A percentile compares a stretch with the other conserved stretches of the same genome.
These are phyloP conservation scores for Scomber scombrus DNA, from an alignment of 2,113 vertebrate genomes.

Conservation along the genomic window DNA sequence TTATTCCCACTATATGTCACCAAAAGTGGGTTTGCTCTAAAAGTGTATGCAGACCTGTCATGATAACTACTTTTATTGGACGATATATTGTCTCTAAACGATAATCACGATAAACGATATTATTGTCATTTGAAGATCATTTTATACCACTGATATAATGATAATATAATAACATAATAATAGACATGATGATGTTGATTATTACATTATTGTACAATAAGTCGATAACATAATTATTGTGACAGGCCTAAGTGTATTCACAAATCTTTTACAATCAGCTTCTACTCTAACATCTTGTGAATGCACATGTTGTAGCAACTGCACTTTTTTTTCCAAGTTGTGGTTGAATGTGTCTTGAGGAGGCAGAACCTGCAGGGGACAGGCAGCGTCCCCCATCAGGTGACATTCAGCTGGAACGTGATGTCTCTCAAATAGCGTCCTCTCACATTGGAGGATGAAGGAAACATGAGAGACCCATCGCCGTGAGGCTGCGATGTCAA, in stretches of 20 bases:
- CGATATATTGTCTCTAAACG: no score
- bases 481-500: constrained; percentile 4
- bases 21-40: neutral
- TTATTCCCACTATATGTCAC: neutral
- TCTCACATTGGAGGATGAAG: neutral
- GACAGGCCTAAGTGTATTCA: no score
- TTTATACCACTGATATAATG: no score
- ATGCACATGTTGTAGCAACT: neutral
- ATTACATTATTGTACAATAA: no score
- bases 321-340: constrained; percentile 9
- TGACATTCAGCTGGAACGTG: constrained; percentile 32
- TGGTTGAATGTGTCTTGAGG: neutral
- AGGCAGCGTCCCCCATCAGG: constrained; percentile 5
- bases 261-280: no score
- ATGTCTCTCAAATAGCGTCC: constrained; percentile 3
- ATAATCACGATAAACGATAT: no score
- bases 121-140: no score
- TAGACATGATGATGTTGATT: no score
- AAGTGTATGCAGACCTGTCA: no score
- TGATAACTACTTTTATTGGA: no score
- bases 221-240: no score
- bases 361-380: constrained; percentile 9
- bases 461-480: neutral
- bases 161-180: no score
- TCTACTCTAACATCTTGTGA: neutral